Base-by-base conservation (phyloP, 2,888 invertebrate genomes). In the Trachelus iudaicus region DNA sequence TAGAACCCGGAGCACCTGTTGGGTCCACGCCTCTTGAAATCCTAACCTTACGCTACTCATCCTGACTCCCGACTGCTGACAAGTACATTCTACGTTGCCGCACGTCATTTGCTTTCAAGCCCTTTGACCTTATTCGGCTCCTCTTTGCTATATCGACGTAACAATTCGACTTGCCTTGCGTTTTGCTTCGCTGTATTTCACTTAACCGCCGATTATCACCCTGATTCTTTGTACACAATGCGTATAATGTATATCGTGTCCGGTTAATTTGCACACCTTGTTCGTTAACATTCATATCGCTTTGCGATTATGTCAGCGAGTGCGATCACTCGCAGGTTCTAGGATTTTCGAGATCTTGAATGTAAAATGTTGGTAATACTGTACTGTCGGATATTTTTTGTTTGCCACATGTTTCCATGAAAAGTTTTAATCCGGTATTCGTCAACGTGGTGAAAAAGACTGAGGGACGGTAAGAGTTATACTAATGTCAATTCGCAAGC, bases 1-100 rank as follows among this genome's bases (percentile, higher is more conserved):
- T 31, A 71, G 71, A 34, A 31, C 31, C 31, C 31, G 31, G 3
- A 34, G 71, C 71, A 71, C 71, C 71, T 71, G 71, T 71, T 71
- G 33, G 33, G 71, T 71, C 71, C 71, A 71, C 71, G 71, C 71
- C 71, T 71, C 71, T 71, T 23, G 56, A 56, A 56, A 23, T 56
- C 56, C 56, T 56, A 56, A 56, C 56, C 56, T 56, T 23, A 23
- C 56, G 15, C 56, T 15, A 56, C 71, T 15, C 71, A 13, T 31
- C 31, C 31, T 11, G 71, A 31, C 71, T 71, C 31, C 71, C 71
- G 71, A 71, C 31, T 71, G 31, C 31, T 71, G 56, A 56, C 56
- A 56, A 56, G 56, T 56, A 56, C 23, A 56, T 56, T 56, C 56
- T 56, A 56, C 56, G 56, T 15, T 56, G 56, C 23, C 2, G 23